Conservation (phyloP, 53 echinoderm and acorn worm genomes). For the Holothuria leucospilota region DNA sequence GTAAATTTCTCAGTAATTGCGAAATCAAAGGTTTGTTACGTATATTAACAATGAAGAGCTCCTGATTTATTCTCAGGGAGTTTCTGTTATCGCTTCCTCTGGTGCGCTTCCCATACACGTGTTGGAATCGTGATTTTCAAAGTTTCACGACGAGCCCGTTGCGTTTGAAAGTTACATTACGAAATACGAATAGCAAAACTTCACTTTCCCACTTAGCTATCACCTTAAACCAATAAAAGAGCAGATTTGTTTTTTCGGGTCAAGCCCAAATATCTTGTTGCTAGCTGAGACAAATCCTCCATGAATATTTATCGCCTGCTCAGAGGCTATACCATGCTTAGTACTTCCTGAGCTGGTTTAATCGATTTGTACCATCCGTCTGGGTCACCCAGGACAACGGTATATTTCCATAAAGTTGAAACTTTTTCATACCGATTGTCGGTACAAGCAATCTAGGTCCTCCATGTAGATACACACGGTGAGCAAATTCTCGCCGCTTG, state of each 20-base stretch:
- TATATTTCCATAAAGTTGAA: conserved; percentile 16
- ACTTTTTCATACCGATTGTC: conserved; percentile 16
- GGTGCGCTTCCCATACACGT: too few relatives aligned
- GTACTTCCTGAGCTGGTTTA: conserved; percentile 27
- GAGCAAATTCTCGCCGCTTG: neutral
- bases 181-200: neutral
- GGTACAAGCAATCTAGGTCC: conserved; percentile 7
- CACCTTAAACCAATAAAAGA: conserved; percentile 17
- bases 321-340: conserved; percentile 21
- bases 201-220: neutral
- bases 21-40: too few relatives aligned
- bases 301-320: conserved; percentile 12
- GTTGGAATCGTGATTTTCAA: too few relatives aligned
- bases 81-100: too few relatives aligned
- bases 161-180: neutral
- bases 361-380: conserved; percentile 31
- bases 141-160: too few relatives aligned
- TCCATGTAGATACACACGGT: neutral
- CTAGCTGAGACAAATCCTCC: neutral
- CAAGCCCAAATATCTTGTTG: conserved; percentile 16
- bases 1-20: too few relatives aligned
- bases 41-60: too few relatives aligned
- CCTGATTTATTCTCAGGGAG: too few relatives aligned
- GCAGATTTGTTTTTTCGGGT: conserved; percentile 11
- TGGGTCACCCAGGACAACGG: conserved; percentile 36